A percentile compares a stretch with the other conserved stretches of the same genome.
phyloP scores from a whole-genome alignment of 2,113 vertebrate genomes.

The Progne subis region DNA sequence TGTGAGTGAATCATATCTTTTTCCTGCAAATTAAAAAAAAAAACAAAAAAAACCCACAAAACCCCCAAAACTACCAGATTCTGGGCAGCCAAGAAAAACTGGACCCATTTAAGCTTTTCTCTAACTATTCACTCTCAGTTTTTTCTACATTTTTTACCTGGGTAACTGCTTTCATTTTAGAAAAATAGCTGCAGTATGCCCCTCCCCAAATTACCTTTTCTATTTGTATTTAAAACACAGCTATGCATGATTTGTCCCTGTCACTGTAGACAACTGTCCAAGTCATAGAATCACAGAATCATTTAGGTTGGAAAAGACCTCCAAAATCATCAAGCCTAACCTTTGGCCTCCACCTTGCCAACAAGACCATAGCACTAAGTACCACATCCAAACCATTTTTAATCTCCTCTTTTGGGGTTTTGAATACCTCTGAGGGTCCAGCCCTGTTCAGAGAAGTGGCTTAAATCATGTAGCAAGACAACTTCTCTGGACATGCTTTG shows the following conservation, averaged over 20 bases:
- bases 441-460: too few relatives aligned
- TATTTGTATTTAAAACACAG: background rate
- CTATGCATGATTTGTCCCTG: background rate
- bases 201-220: background rate
- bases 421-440: too few relatives aligned
- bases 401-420: too few relatives aligned
- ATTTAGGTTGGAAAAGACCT: background rate
- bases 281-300: background rate
- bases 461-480: too few relatives aligned
- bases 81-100: background rate
- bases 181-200: background rate
- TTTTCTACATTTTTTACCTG: background rate
- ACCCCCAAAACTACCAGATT: background rate
- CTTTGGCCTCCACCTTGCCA: background rate
- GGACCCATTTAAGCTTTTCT: background rate
- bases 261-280: background rate
- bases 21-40: background rate
- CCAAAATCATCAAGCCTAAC: background rate
- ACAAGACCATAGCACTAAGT: background rate
- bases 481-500: too few relatives aligned
- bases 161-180: background rate
- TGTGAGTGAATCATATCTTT: background rate
- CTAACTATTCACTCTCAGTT: background rate
- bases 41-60: accelerated
- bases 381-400: background rate